These are phyloP conservation scores for Drosophila sturtevanti DNA, from an alignment of 1,140 invertebrate species.

Conservation along the genomic window DNA sequence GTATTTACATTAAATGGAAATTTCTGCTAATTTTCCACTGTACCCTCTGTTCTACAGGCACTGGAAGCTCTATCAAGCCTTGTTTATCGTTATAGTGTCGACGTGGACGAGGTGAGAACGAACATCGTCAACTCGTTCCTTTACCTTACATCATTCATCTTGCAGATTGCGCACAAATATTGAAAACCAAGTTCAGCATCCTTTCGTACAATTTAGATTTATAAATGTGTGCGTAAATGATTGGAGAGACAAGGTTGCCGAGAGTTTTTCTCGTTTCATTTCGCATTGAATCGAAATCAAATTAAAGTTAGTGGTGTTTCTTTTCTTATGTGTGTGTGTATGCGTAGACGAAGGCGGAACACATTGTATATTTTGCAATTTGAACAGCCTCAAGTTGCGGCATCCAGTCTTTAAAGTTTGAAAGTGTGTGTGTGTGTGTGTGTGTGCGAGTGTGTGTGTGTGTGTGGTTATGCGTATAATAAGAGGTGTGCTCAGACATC, in stretches of 20 bases:
- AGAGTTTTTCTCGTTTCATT: constrained; percentile 42
- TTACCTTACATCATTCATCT: constrained; percentile 58
- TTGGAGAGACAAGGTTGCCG: constrained; percentile 43
- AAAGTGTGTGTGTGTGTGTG: constrained; percentile 36
- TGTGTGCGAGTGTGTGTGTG: constrained; percentile 53
- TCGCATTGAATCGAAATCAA: constrained; percentile 75
- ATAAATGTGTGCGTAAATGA: constrained; percentile 48
- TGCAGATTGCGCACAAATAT: constrained; percentile 32
- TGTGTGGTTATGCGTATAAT: constrained; percentile 70
- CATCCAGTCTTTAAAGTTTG: constrained; percentile 73
- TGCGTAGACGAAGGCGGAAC: constrained; percentile 69
- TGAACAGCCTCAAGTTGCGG: constrained; percentile 76
- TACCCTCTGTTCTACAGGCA: constrained; percentile 37
- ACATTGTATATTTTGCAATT: constrained; percentile 80
- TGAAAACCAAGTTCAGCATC: constrained; percentile 31
- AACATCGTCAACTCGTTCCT: constrained; percentile 68
- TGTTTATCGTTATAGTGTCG: constrained; percentile 55
- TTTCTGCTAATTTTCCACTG: constrained; percentile 41
- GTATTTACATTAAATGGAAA: not conserved
- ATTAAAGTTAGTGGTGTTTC: constrained; percentile 70
- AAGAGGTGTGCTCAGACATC: constrained; percentile 78
- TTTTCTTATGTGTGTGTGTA: constrained; percentile 35
- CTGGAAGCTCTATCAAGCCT: constrained; percentile 44
- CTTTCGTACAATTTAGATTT: not conserved
- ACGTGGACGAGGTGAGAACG: constrained; percentile 76